Base-by-base conservation (phyloP, 2,113 vertebrate species). In the Archilochus colubris region DNA sequence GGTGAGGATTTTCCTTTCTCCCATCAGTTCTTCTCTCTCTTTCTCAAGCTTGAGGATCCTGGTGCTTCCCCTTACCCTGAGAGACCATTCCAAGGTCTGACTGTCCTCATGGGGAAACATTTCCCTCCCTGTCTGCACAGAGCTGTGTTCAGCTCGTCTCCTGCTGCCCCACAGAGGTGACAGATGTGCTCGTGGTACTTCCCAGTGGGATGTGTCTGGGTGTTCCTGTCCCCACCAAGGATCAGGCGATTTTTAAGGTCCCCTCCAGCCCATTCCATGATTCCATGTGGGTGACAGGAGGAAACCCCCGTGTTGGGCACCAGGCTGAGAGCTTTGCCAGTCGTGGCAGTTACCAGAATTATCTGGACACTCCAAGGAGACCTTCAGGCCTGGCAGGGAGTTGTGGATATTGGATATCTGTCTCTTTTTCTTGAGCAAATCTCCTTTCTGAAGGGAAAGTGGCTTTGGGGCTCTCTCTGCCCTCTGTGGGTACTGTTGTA, bases 281-380 rank as follows among this genome's bases (percentile, higher is more conserved):
- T 48, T 48, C 46, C 0, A 0, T 7, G 3, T 1, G 33, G 77
- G 82, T 31, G 7, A 2, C 61, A 16, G 69, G 30, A 44, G 17
- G 46, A 1, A 54, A 5, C 2, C 14, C 22, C 18, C 0, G 0
- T 15, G 63, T 8, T 18, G 43, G 40, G 16, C 4, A 2, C 36
- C 20, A 11, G 31, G 61, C 31, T 4, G 44, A 19, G 22, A 44
- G 14, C 68, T 53, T 40, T 33, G 68, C 38, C 17, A 40, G 7
- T 2, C 11, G 44, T 75, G 44, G 50, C 44, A 7, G 10, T 1
- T 1, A 1, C 5, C n/a, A 4, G 57, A 23, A 14, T 82, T 6
- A 2, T 27, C 12, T 7, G 30, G 27, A 3, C 5, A 2, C 13
- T 50, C 4, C 22, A 14, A 38, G 3, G 21, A 44, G 27, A 4